Base-by-base conservation (phyloP, 2,797 vertebrate species). In the Chelon auratus region DNA sequence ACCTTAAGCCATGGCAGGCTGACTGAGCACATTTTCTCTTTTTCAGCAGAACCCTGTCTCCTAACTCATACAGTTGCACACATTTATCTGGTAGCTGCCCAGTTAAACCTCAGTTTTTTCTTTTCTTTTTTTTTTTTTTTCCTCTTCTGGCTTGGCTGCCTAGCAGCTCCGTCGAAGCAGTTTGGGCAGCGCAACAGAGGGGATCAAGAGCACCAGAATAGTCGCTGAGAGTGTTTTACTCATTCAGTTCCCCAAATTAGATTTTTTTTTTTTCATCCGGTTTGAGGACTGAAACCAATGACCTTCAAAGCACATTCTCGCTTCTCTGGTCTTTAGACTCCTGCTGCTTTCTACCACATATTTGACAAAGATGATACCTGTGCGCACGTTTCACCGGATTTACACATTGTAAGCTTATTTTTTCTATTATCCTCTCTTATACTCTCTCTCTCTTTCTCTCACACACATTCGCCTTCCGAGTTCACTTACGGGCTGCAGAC, bases 171-270 rank as follows among this genome's bases (percentile, higher is more conserved):
- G 37, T 67, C 81, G 70, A 84, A 83, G 79, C 84, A 66, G 83
- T 82, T 82, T 70, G 73, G 83, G 64, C 84, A 86, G 68, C 52
- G 56, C 79, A 87, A 85, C 87, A 86, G 80, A 87, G 74, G 70
- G 83, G 89, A 89, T 92, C 85, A 89, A 81, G 81, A 80, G 82
- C 75, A 79, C 78, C 76, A 82, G 80, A 84, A 86, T 88, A 84
- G 80, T 84, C 64, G 39, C 72, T 72, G 68, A 71, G 81, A 78
- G 77, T 62, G 79, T 85, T 91, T 88, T 78, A 88, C 73, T 88
- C 87, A 80, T 87, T 90, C 83, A 86, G 15, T 82, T 82, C 59
- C 72, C 77, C 79, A 84, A 83, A 67, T 81, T 72, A 82, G 81
- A 75, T 82, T 68, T 82, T 80, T 65, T 70, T 72, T 85, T 84